A percentile compares a stretch with the other conserved stretches of the same genome.
Evolutionary conservation across 2,797 vertebrate species (phyloP).

Genomic region (Tenualosa thibaudeaui): DNA sequence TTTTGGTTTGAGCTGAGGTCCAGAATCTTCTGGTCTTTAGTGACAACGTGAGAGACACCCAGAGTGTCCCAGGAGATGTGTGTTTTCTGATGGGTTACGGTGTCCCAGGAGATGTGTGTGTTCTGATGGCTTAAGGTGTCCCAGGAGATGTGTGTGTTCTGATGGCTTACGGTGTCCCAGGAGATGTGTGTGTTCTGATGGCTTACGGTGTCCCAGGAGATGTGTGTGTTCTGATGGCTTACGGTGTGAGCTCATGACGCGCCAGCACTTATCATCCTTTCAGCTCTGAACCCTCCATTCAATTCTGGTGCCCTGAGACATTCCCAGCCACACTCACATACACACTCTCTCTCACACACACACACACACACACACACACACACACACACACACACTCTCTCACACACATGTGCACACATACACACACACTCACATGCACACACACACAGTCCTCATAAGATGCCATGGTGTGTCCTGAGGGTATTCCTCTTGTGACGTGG

Average conservation of each 20-base stretch:
- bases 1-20: no score
- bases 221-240: neutral
- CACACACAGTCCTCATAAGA: neutral
- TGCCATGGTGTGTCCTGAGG: neutral
- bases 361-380: conserved; percentile 5
- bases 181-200: neutral
- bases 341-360: neutral
- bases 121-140: neutral
- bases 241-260: neutral
- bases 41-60: no score
- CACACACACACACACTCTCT: neutral
- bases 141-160: neutral
- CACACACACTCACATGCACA: conserved; percentile 17
- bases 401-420: neutral
- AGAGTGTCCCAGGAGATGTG: neutral
- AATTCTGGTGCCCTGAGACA: conserved; percentile 12
- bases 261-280: neutral
- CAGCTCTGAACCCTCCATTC: neutral
- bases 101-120: neutral
- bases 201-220: neutral
- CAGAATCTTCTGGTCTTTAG: no score
- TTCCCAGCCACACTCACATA: conserved; percentile 13
- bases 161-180: neutral
- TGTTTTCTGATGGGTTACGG: neutral
- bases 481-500: neutral